phyloP scores from a whole-genome alignment of 2,888 invertebrate genomes.

The Formica aserva region DNA sequence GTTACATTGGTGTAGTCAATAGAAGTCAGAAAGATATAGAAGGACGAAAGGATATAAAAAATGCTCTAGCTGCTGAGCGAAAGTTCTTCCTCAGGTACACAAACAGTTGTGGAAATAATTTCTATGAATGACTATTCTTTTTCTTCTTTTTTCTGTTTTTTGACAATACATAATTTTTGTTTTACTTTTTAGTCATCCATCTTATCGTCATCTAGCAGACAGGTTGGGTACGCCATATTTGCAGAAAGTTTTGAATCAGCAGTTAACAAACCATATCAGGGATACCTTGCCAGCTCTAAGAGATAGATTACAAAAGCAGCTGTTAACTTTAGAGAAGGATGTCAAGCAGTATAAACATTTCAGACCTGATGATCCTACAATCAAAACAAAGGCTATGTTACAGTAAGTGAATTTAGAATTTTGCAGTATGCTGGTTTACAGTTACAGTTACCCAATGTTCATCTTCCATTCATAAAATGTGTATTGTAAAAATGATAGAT shows the following conservation, averaged over 20 bases:
- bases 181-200: slow-evolving; percentile 91
- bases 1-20: slow-evolving; percentile 99
- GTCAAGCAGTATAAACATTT: slow-evolving; percentile 99
- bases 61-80: slow-evolving; percentile 97
- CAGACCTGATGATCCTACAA: slow-evolving; percentile 98
- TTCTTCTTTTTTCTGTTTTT: neutral
- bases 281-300: slow-evolving; percentile 98
- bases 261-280: slow-evolving; percentile 99
- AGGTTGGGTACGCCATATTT: slow-evolving; percentile 98
- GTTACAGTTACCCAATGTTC: neutral
- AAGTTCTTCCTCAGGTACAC: slow-evolving; percentile 97
- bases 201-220: slow-evolving; percentile 99
- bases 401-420: slow-evolving; percentile 91
- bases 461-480: slow-evolving; percentile 26
- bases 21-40: slow-evolving; percentile 99
- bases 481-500: slow-evolving; percentile 26
- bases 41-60: slow-evolving; percentile 98
- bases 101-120: neutral
- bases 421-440: neutral
- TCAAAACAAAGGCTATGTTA: slow-evolving; percentile 99
- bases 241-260: slow-evolving; percentile 96
- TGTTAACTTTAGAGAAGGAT: slow-evolving; percentile 98
- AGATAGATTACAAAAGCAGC: slow-evolving; percentile 98
- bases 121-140: neutral
- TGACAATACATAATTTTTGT: slow-evolving; percentile 10